Base-by-base conservation (phyloP, 2,113 vertebrate genomes). In the Eretmochelys imbricata region DNA sequence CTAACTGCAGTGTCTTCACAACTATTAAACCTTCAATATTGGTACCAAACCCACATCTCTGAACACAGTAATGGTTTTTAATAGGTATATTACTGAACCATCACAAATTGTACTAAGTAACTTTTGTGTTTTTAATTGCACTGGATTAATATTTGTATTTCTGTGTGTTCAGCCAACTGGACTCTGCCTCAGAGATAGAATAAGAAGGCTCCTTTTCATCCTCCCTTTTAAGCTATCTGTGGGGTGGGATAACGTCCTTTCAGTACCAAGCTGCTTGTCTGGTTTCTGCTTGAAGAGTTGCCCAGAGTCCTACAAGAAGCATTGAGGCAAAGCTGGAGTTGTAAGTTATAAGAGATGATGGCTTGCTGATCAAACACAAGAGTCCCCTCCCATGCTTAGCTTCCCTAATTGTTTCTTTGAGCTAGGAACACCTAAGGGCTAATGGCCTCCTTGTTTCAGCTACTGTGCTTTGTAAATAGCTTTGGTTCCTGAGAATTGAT, bases 51-150 rank as follows among this genome's bases (percentile, higher is more conserved):
- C 1, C 75, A 24, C 91, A 90, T 85, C 88, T 85, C 80, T 35
- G 86, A 80, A 78, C 62, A 86, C 31, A 48, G 25, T 22, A 76
- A 0, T 24, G 42, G 42, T 88, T 72, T 59, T 54, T n/a, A 51
- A 24, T 87, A 86, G 88, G n/a, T 75, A 50, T 72, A n/a, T 87
- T 94, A n/a, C 75, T 89, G 87, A 92, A 84, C 6, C 35, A 85
- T 87, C 93, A 75, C 82, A 86, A 94, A 88, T 93, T 88, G 48
- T 76, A 65, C 86, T 90, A 14, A 89, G 82, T 53, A 92, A 89
- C 95, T 96, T 89, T 84, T 91, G 84, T 22, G 42, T 42, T 42
- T 87, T 53, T 87, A 95, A 92, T 87, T 92, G 95, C 95, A 97
- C 94, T 95, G 92, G 95, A 79, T 90, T 84, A 75, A 87, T 49